Conservation (phyloP, 2,797 vertebrate species). For the Crypturellus tataupa region DNA sequence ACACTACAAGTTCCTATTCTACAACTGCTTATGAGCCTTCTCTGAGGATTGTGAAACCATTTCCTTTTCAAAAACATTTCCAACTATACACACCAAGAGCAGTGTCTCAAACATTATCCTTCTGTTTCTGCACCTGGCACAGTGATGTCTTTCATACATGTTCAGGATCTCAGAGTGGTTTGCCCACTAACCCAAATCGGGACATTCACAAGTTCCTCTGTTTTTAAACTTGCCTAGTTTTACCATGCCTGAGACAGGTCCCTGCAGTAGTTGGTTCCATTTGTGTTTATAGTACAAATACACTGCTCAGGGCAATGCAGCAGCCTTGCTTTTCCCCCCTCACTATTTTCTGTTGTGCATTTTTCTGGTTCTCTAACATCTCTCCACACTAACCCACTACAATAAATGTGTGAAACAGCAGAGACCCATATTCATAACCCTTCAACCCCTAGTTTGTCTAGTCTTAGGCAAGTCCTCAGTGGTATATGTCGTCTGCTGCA, state of each 20-base stretch:
- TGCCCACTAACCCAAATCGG: background rate
- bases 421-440: background rate
- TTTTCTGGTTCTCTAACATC: background rate
- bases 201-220: background rate
- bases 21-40: background rate
- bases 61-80: background rate
- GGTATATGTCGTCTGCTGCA: background rate
- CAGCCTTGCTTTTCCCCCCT: background rate
- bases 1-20: background rate
- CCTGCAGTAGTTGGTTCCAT: background rate
- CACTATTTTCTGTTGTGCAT: background rate
- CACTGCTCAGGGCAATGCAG: background rate
- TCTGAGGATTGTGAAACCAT: background rate
- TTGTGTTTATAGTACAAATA: background rate
- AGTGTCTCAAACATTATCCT: background rate
- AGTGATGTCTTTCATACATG: background rate
- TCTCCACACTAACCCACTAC: background rate
- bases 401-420: background rate
- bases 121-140: background rate
- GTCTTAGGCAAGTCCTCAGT: background rate
- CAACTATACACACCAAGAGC: background rate
- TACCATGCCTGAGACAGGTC: background rate
- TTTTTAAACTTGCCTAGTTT: constrained; percentile 15
- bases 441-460: background rate
- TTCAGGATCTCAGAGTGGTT: background rate